phyloP scores from a whole-genome alignment of 2,113 vertebrate genomes.

The Micronisus gabar region DNA sequence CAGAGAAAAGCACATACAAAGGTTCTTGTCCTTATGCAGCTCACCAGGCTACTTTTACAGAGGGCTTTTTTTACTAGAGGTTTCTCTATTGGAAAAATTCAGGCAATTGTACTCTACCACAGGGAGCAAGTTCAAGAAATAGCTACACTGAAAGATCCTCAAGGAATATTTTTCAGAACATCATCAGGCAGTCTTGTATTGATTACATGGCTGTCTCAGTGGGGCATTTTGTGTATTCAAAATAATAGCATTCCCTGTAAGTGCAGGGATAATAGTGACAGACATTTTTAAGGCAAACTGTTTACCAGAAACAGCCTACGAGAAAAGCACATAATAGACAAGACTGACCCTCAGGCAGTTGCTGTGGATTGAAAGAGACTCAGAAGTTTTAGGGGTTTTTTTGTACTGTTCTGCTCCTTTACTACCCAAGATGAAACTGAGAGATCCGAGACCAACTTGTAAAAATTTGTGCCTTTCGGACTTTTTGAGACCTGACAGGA shows the following conservation, averaged over 20 bases:
- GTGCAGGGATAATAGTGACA: neutral
- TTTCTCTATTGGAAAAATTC: neutral
- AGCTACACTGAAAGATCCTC: neutral
- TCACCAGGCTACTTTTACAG: neutral
- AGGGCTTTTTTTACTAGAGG: neutral
- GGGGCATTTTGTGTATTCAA: neutral
- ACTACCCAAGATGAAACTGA: neutral
- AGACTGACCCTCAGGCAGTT: neutral
- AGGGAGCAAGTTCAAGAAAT: neutral
- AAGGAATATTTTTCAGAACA: neutral
- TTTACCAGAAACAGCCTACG: neutral
- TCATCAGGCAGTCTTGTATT: neutral
- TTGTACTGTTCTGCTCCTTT: neutral
- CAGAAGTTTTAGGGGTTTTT: neutral
- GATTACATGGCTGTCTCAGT: neutral
- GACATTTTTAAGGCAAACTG: neutral
- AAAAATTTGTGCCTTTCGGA: neutral
- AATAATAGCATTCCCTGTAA: neutral
- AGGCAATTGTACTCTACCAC: neutral
- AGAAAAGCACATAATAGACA: neutral
- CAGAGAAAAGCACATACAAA: neutral
- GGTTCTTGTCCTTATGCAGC: neutral
- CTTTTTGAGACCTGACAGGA: neutral
- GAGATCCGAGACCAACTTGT: neutral
- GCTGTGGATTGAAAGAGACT: neutral